Conservation (phyloP, 2,888 invertebrate species). For the Criorhina ranunculi region DNA sequence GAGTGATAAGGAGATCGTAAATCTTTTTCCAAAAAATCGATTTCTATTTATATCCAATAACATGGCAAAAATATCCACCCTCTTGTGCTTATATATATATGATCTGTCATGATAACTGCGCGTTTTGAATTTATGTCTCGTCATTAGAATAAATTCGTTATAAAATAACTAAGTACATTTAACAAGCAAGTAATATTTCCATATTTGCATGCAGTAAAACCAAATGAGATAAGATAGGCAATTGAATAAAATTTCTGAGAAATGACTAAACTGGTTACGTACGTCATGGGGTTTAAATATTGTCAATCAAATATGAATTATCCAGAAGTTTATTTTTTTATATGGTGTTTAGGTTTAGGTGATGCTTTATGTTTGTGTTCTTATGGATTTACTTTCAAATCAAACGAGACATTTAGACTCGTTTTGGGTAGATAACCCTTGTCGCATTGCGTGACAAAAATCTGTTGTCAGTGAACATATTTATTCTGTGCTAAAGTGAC, state of each 20-base stretch:
- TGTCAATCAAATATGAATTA: neutral
- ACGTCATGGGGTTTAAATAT: neutral
- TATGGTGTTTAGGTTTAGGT: neutral
- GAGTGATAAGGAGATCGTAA: too few species aligned
- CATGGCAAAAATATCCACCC: neutral
- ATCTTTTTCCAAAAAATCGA: too few species aligned
- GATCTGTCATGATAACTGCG: neutral
- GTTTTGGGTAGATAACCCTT: neutral
- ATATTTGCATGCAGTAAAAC: neutral
- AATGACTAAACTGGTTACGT: neutral
- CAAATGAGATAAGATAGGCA: neutral
- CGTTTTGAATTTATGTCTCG: constrained; percentile 1
- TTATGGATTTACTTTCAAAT: neutral
- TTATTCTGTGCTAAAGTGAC: too few species aligned
- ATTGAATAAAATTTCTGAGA: neutral
- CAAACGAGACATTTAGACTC: neutral
- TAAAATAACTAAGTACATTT: neutral
- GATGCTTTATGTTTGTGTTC: neutral
- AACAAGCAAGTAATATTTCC: neutral
- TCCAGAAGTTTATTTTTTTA: neutral
- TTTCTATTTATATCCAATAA: too few species aligned
- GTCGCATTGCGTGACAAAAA: too few species aligned
- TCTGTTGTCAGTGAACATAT: too few species aligned
- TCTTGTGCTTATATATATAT: too few species aligned
- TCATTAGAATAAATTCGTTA: neutral